Conservation (phyloP, 2,797 vertebrate species). For the Halcyon chelicuti region DNA sequence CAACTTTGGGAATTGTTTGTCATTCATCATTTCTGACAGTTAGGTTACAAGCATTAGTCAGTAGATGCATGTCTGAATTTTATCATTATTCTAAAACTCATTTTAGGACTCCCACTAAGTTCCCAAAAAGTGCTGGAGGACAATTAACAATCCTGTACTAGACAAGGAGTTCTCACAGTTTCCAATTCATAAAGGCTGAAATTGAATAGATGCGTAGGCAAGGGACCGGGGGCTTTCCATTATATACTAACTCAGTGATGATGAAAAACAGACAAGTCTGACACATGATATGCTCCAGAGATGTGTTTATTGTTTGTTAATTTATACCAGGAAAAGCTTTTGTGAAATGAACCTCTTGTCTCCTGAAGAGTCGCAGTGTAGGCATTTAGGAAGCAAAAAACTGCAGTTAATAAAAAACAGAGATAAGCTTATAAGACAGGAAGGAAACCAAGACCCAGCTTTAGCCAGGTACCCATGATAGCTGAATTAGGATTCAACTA, state of each 20-base stretch:
- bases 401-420: background rate
- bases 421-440: background rate
- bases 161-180: slow-evolving; percentile 2
- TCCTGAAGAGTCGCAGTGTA: background rate
- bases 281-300: background rate
- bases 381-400: background rate
- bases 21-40: slow-evolving; percentile 45
- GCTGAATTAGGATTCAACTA: background rate
- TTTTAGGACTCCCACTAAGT: slow-evolving; percentile 66
- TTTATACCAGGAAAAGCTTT: slow-evolving; percentile 1
- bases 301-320: slow-evolving; percentile 9
- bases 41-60: slow-evolving; percentile 15
- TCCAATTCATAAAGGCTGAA: slow-evolving; percentile 1
- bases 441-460: background rate
- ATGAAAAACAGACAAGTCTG: slow-evolving; percentile 11
- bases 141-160: slow-evolving; percentile 17
- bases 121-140: slow-evolving; percentile 17
- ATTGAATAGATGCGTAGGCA: slow-evolving; percentile 4
- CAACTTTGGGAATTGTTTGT: slow-evolving; percentile 4
- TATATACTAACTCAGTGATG: background rate
- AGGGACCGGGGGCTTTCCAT: background rate
- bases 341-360: background rate
- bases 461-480: background rate
- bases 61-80: slow-evolving; percentile 28
- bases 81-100: background rate